Conservation (phyloP, 2,113 vertebrate genomes). For the Cavia porcellus region DNA sequence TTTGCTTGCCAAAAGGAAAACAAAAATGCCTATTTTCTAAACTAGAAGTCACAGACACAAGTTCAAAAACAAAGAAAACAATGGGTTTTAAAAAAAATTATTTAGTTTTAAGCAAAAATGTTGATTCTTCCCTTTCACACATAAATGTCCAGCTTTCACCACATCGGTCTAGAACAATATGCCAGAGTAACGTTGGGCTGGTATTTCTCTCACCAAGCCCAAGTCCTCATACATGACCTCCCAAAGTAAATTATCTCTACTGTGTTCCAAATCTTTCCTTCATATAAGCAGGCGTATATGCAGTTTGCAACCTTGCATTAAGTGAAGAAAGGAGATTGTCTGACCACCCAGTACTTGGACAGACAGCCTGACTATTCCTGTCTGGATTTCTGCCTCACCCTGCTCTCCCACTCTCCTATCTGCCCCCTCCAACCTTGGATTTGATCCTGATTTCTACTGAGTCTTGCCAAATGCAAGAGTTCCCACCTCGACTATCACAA, state of each 20-base stretch:
- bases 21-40: conserved; percentile 30
- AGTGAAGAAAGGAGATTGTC: not conserved
- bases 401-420: not conserved
- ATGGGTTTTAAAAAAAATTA: not conserved
- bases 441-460: not conserved
- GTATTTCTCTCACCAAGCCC: not conserved
- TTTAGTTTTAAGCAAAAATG: not conserved
- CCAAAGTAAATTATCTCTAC: not conserved
- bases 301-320: not conserved
- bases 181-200: not conserved
- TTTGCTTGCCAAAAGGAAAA: not conserved
- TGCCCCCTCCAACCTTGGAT: not conserved
- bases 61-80: conserved; percentile 1
- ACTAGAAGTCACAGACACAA: not conserved
- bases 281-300: not conserved
- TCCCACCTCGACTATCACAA: not conserved
- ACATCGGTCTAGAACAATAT: fast-evolving
- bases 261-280: not conserved
- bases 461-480: not conserved
- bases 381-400: not conserved
- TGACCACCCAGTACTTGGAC: not conserved
- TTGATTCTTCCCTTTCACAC: not conserved
- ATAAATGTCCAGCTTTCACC: not conserved
- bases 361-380: not conserved
- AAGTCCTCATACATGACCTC: not conserved